phyloP scores from a whole-genome alignment of 2,888 invertebrate genomes.

The Limnephilus rhombicus region DNA sequence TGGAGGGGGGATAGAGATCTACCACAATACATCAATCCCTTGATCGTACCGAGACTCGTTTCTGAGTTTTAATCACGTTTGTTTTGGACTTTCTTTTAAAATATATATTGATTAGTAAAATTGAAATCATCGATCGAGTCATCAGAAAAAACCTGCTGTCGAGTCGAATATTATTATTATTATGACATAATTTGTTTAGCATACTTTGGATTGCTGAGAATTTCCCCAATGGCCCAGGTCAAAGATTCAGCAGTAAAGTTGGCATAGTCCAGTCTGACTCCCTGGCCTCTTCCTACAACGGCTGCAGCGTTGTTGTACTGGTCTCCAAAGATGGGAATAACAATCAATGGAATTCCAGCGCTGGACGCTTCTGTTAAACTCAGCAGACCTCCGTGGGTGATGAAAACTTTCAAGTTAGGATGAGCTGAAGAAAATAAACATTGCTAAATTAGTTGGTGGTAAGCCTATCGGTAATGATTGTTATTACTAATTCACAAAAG shows the following conservation, averaged over 20 bases:
- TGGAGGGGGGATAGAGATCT: too few species aligned
- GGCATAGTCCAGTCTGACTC: conserved; percentile 67
- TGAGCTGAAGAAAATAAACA: conserved; percentile 68
- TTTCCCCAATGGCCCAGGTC: conserved; percentile 66
- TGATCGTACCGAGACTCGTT: too few species aligned
- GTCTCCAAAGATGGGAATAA: conserved; percentile 68
- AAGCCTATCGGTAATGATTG: too few species aligned
- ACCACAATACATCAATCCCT: too few species aligned
- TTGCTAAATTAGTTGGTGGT: neutral
- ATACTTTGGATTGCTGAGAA: conserved; percentile 67
- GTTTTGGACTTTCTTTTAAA: too few species aligned
- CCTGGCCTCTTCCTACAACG: conserved; percentile 68
- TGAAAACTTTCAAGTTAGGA: conserved; percentile 72
- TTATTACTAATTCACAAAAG: too few species aligned
- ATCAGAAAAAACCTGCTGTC: too few species aligned
- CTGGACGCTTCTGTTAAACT: conserved; percentile 75
- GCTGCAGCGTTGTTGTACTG: conserved; percentile 68
- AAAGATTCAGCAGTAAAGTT: conserved; percentile 68
- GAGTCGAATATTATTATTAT: neutral
- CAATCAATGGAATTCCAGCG: conserved; percentile 72
- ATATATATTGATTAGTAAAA: too few species aligned
- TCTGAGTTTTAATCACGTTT: too few species aligned
- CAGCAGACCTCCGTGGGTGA: conserved; percentile 78
- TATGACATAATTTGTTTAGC: neutral
- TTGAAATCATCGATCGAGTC: neutral